phyloP scores from a whole-genome alignment of 92 coral and sea anemone species.

The Muricea muricata region DNA sequence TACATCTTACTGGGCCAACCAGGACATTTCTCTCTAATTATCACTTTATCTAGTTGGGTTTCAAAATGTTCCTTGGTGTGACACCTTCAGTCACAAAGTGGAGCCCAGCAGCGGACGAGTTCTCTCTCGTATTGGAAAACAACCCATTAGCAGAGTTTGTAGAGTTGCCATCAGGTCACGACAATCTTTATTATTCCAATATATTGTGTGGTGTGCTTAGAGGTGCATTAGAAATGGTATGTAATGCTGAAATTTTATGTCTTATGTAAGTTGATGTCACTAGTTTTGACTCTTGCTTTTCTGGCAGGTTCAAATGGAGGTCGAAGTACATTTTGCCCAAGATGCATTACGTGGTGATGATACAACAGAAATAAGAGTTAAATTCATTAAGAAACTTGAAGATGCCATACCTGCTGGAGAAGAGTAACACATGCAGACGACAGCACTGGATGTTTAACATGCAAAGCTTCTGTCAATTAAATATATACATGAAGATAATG shows the following conservation, averaged over 20 bases:
- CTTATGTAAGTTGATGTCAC: too few relatives aligned
- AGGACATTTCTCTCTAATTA: background rate
- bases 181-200: conserved; percentile 88
- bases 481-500: too few relatives aligned
- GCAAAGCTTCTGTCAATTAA: too few relatives aligned
- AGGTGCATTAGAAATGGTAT: conserved; percentile 98
- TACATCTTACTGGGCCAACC: too few relatives aligned
- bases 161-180: conserved; percentile 89
- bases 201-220: conserved; percentile 92
- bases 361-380: conserved; percentile 94
- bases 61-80: conserved; percentile 96
- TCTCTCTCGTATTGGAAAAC: conserved; percentile 89
- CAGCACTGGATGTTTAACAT: too few relatives aligned
- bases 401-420: conserved; percentile 99
- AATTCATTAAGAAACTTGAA: conserved; percentile 88
- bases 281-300: background rate
- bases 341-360: conserved; percentile 92
- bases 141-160: conserved; percentile 98
- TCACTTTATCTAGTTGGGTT: conserved; percentile 72
- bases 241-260: conserved; percentile 8
- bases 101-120: conserved; percentile 96
- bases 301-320: conserved; percentile 96
- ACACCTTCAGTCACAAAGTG: conserved; percentile 96
- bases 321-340: conserved; percentile 91
- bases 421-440: conserved; percentile 54